Evolutionary conservation across 2,113 vertebrate genomes (phyloP).

Genomic region (Tympanuchus pallidicinctus): DNA sequence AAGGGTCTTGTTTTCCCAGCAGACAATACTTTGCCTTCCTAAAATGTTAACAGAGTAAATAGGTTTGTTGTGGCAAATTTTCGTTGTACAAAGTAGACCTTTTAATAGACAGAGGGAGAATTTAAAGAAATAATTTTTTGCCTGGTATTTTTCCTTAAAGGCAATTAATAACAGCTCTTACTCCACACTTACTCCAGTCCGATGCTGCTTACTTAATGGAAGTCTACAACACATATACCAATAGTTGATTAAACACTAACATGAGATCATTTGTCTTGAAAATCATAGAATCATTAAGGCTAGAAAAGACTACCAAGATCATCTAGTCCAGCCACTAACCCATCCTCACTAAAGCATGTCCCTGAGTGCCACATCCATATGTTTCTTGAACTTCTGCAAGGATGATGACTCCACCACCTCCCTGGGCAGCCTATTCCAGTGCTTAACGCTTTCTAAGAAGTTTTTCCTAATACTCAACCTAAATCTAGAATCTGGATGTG

Average conservation of each 20-base stretch:
- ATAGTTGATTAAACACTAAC: background rate
- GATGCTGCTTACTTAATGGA: background rate
- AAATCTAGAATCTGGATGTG: background rate
- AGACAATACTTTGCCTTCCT: background rate
- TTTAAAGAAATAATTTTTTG: background rate
- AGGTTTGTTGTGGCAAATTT: background rate
- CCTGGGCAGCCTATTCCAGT: no score
- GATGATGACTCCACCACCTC: no score
- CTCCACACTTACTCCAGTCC: background rate
- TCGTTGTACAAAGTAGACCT: background rate
- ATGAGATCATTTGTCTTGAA: background rate
- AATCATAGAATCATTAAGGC: background rate
- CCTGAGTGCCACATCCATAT: no score
- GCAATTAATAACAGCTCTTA: background rate
- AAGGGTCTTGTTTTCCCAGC: background rate
- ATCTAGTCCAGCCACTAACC: no score
- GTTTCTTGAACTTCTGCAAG: no score
- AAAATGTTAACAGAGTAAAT: background rate
- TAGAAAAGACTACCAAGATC: no score
- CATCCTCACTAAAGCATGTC: no score
- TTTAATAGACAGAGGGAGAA: background rate
- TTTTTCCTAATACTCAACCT: no score
- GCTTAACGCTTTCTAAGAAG: no score
- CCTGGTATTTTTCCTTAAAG: background rate
- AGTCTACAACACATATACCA: fast-evolving